Conservation (phyloP, 2,888 invertebrate species). For the Mesochorus sp. region DNA sequence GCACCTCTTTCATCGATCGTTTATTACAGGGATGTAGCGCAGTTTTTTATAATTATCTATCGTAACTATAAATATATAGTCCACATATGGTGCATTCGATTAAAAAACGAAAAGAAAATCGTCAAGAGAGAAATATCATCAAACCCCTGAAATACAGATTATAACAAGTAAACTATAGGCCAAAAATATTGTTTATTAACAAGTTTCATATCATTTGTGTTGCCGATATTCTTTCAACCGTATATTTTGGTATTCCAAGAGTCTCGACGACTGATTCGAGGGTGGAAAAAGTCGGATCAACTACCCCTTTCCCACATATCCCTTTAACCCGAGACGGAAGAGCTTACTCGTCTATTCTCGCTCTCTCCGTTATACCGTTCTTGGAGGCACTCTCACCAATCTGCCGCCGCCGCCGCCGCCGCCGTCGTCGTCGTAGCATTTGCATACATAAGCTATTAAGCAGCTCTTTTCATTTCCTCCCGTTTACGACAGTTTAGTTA, state of each 20-base stretch:
- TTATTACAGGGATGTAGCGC: slow-evolving; percentile 11
- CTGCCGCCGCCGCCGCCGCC: slow-evolving; percentile 76
- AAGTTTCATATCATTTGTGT: slow-evolving; percentile 2
- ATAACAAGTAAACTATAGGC: neutral
- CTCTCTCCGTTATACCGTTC: slow-evolving; percentile 69
- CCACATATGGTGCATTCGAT: neutral
- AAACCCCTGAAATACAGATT: neutral
- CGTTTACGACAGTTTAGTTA: slow-evolving; percentile 82
- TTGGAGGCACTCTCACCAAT: slow-evolving; percentile 78
- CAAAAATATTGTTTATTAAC: neutral
- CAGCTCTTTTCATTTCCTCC: slow-evolving; percentile 82
- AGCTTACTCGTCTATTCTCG: slow-evolving; percentile 15
- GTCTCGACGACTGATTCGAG: slow-evolving; percentile 23
- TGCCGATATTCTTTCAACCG: neutral
- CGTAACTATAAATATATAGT: neutral
- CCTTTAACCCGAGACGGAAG: slow-evolving; percentile 38
- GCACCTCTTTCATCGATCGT: slow-evolving; percentile 67
- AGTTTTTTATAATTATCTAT: neutral
- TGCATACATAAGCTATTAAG: slow-evolving; percentile 82
- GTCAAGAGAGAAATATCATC: neutral
- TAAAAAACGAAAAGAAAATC: neutral
- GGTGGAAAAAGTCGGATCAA: slow-evolving; percentile 21
- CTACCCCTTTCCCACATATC: slow-evolving; percentile 21
- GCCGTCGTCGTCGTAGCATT: slow-evolving; percentile 70
- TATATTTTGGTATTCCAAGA: neutral